Percentiles rank a stretch among this genome's conserved stretches.
phyloP scores from a whole-genome alignment of 2,888 invertebrate genomes.

The Pachycephus smyrnensis region DNA sequence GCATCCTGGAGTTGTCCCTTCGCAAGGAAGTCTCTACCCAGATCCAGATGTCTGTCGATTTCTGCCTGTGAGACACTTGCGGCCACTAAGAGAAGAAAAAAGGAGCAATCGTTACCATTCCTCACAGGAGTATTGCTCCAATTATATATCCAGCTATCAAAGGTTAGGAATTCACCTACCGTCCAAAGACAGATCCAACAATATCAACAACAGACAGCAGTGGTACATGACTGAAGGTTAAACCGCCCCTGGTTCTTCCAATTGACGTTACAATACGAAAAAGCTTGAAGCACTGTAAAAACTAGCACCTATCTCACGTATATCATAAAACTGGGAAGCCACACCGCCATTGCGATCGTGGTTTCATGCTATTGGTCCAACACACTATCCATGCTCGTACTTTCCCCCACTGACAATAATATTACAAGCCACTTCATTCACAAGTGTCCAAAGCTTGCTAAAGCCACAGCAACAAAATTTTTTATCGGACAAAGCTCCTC shows the following conservation, averaged over 20 bases:
- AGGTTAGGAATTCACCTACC: slow-evolving; percentile 58
- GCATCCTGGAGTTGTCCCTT: slow-evolving; percentile 96
- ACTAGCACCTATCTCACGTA: slow-evolving; percentile 47
- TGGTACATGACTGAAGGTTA: slow-evolving; percentile 52
- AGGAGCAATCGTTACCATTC: neutral
- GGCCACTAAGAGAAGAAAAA: slow-evolving; percentile 71
- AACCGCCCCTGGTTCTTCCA: neutral
- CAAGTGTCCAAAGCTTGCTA: neutral
- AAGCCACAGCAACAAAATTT: neutral
- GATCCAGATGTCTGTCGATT: slow-evolving; percentile 92
- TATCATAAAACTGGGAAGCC: slow-evolving; percentile 54
- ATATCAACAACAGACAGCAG: slow-evolving; percentile 54
- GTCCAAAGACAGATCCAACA: slow-evolving; percentile 57
- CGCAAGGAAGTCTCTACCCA: slow-evolving; percentile 92
- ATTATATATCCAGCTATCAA: slow-evolving; percentile 1
- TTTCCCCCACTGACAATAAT: slow-evolving; percentile 2
- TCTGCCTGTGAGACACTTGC: slow-evolving; percentile 80
- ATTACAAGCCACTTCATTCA: neutral
- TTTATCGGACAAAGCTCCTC: neutral
- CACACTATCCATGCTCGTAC: slow-evolving; percentile 29
- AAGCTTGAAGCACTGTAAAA: slow-evolving; percentile 22
- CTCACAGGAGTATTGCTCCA: neutral
- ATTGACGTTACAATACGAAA: neutral
- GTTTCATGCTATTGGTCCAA: slow-evolving; percentile 69
- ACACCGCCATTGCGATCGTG: slow-evolving; percentile 67